Percentiles rank a stretch among this genome's conserved stretches.
Conservation (phyloP, 2,888 invertebrate genomes). For the Alcis repandata region DNA sequence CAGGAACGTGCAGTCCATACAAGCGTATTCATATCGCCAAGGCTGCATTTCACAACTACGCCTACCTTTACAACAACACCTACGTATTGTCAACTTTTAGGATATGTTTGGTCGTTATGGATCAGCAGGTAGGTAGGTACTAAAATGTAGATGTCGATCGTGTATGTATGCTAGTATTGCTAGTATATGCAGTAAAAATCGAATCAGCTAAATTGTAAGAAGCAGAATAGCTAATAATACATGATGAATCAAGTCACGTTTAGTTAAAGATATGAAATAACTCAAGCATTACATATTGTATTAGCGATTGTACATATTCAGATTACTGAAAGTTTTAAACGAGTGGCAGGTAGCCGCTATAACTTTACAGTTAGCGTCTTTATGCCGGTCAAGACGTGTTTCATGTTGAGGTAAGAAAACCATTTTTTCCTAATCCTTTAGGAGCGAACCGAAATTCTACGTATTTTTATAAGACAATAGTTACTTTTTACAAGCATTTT, state of each 20-base stretch:
- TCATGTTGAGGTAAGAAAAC: slow-evolving; percentile 35
- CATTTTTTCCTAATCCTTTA: not conserved
- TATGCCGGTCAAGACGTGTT: slow-evolving; percentile 38
- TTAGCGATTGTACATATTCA: too few relatives aligned
- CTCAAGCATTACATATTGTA: too few relatives aligned
- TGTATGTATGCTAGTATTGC: not conserved
- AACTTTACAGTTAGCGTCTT: not conserved
- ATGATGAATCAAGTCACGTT: too few relatives aligned
- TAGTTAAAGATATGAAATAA: too few relatives aligned
- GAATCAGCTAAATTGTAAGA: too few relatives aligned
- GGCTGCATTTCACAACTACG: slow-evolving; percentile 70
- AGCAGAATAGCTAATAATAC: too few relatives aligned
- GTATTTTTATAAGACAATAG: too few relatives aligned
- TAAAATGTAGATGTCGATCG: not conserved
- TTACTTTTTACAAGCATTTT: not conserved
- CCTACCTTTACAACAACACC: slow-evolving; percentile 54
- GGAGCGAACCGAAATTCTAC: not conserved
- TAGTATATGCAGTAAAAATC: too few relatives aligned
- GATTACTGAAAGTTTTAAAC: too few relatives aligned
- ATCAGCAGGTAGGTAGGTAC: not conserved
- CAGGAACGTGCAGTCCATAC: not conserved
- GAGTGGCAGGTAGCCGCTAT: too few relatives aligned
- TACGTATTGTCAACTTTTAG: not conserved
- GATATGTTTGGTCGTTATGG: not conserved
- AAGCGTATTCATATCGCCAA: slow-evolving; percentile 49